Conservation (phyloP, 2,888 invertebrate species). For the Watsonalla binaria region DNA sequence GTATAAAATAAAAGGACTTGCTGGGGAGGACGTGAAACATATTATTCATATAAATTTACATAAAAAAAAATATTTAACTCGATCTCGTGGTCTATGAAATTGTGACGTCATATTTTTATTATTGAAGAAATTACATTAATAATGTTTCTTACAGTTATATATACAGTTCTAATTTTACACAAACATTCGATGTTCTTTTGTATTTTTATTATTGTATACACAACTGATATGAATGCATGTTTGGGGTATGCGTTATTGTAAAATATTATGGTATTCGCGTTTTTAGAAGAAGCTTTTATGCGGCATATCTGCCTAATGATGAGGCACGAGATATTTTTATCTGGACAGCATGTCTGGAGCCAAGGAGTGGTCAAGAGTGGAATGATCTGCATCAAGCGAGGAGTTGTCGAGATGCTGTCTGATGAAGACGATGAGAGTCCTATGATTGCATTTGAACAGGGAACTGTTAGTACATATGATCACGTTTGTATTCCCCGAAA, state of each 20-base stretch:
- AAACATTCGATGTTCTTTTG: too few species aligned
- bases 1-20: too few species aligned
- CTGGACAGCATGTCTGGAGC: slow-evolving; percentile 63
- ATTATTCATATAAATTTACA: too few species aligned
- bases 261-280: slow-evolving; percentile 10
- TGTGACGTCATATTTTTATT: too few species aligned
- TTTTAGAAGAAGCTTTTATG: slow-evolving; percentile 60
- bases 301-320: slow-evolving; percentile 63
- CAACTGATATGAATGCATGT: too few species aligned
- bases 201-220: too few species aligned
- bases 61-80: too few species aligned
- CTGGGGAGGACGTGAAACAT: too few species aligned
- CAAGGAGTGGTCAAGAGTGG: slow-evolving; percentile 66
- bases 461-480: slow-evolving; percentile 50
- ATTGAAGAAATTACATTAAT: too few species aligned
- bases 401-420: slow-evolving; percentile 71
- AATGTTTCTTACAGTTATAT: too few species aligned
- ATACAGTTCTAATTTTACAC: too few species aligned
- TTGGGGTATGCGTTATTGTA: slow-evolving; percentile 4
- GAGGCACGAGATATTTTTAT: slow-evolving; percentile 58
- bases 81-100: too few species aligned
- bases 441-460: slow-evolving; percentile 69
- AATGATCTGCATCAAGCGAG: slow-evolving; percentile 66
- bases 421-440: slow-evolving; percentile 77
- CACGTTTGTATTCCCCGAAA: not conserved